A percentile compares a stretch with the other conserved stretches of the same genome.
These are phyloP conservation scores for Drosophila murphyi DNA, from an alignment of 1,140 invertebrate species.

Conservation along the genomic window DNA sequence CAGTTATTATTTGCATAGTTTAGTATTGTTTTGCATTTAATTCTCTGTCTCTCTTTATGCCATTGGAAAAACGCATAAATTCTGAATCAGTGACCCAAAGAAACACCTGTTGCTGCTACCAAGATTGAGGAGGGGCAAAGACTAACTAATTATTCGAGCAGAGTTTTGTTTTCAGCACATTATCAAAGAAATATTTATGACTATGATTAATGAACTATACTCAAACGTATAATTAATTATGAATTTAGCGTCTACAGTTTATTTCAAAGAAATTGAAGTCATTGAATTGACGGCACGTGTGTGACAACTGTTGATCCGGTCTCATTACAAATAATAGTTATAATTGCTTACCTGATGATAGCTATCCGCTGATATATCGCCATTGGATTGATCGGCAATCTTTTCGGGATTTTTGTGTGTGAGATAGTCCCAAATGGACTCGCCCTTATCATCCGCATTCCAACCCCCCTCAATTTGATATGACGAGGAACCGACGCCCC, in stretches of 20 bases:
- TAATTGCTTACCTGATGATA: constrained; percentile 85
- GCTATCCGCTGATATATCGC: constrained; percentile 86
- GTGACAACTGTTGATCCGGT: neutral
- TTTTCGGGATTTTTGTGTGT: constrained; percentile 84
- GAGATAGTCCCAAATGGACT: constrained; percentile 86
- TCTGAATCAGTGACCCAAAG: constrained; percentile 9
- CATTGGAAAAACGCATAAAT: constrained; percentile 9
- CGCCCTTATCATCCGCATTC: constrained; percentile 87
- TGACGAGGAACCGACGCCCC: constrained; percentile 86
- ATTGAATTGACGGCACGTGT: neutral
- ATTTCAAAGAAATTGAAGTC: neutral
- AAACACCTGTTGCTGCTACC: constrained; percentile 12
- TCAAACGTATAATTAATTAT: constrained; percentile 7
- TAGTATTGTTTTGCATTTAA: neutral
- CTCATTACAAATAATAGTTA: neutral
- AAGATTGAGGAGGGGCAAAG: neutral
- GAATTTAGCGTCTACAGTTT: neutral
- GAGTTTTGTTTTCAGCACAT: constrained; percentile 19
- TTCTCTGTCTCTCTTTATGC: neutral
- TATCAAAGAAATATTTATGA: constrained; percentile 13
- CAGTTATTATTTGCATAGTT: constrained; percentile 18
- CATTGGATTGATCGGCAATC: constrained; percentile 86
- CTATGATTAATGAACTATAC: constrained; percentile 34
- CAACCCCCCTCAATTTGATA: constrained; percentile 91
- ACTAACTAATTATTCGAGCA: constrained; percentile 7